Percentiles rank a stretch among this genome's conserved stretches.
Evolutionary conservation across 2,888 invertebrate genomes (phyloP).

Genomic region (Papilio gigon): DNA sequence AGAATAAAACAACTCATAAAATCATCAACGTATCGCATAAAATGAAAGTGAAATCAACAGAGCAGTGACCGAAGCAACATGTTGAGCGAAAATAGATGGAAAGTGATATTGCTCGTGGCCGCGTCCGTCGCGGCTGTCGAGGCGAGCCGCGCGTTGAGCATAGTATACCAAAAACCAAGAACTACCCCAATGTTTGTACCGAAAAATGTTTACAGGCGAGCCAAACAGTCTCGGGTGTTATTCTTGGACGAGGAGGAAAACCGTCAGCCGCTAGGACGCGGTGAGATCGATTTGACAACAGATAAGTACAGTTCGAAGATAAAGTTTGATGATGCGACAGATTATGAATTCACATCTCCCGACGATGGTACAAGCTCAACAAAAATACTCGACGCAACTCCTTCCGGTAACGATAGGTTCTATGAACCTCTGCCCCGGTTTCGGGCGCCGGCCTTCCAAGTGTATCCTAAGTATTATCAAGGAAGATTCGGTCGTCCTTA

Average conservation of each 20-base stretch:
- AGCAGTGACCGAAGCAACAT: constrained; percentile 77
- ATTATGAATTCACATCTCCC: constrained; percentile 74
- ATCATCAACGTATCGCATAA: constrained; percentile 48
- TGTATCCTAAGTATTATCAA: constrained; percentile 65
- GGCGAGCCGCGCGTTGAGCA: constrained; percentile 70
- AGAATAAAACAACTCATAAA: constrained; percentile 44
- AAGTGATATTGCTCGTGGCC: constrained; percentile 73
- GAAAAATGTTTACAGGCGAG: constrained; percentile 59
- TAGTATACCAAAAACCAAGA: constrained; percentile 66
- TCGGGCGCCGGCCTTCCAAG: constrained; percentile 54
- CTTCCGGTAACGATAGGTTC: constrained; percentile 70
- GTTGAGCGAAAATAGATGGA: constrained; percentile 78
- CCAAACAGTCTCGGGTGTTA: constrained; percentile 62
- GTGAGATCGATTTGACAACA: constrained; percentile 72
- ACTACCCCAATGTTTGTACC: constrained; percentile 72
- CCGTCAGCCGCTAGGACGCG: constrained; percentile 64
- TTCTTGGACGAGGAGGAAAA: constrained; percentile 73
- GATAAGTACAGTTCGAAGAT: constrained; percentile 62
- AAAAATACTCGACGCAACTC: constrained; percentile 50
- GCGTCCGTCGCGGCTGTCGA: constrained; percentile 68
- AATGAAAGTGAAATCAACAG: constrained; percentile 77
- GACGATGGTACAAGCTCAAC: constrained; percentile 52
- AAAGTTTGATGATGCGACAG: constrained; percentile 76
- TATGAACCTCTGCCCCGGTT: constrained; percentile 67
- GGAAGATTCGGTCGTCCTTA: constrained; percentile 68